These are phyloP conservation scores for Smutsia temminckii DNA, from an alignment of 2,797 vertebrate genomes.

Conservation along the genomic window DNA sequence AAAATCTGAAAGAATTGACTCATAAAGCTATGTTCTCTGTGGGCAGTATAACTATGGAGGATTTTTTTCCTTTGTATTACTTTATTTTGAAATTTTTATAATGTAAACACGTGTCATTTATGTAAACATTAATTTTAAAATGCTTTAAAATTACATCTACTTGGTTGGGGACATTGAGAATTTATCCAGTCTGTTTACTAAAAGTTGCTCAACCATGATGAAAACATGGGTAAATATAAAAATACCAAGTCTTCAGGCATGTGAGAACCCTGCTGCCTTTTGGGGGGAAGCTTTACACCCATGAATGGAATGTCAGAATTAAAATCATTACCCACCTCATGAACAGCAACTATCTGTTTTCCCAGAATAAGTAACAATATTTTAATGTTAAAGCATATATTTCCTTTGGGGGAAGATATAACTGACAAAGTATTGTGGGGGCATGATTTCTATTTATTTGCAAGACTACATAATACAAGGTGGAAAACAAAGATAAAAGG, in stretches of 20 bases:
- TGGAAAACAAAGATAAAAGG: not conserved
- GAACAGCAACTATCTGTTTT: not conserved
- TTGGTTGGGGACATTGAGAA: not conserved
- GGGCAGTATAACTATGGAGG: not conserved
- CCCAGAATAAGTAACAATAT: not conserved
- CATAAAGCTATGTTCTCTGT: not conserved
- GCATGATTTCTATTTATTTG: not conserved
- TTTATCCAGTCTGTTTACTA: not conserved
- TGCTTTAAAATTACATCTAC: not conserved
- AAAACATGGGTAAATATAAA: not conserved
- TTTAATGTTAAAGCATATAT: not conserved
- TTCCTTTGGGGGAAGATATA: not conserved
- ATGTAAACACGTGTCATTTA: not conserved
- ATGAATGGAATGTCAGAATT: not conserved
- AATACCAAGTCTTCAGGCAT: not conserved
- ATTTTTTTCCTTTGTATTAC: not conserved
- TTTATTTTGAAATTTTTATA: not conserved
- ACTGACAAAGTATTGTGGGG: not conserved
- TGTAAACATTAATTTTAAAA: not conserved
- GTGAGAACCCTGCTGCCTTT: not conserved
- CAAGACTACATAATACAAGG: not conserved
- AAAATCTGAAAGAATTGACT: not conserved
- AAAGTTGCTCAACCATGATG: not conserved
- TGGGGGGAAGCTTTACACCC: not conserved
- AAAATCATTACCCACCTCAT: not conserved